Conservation (phyloP, 2,113 vertebrate species). For the Ceuthmochares aereus region DNA sequence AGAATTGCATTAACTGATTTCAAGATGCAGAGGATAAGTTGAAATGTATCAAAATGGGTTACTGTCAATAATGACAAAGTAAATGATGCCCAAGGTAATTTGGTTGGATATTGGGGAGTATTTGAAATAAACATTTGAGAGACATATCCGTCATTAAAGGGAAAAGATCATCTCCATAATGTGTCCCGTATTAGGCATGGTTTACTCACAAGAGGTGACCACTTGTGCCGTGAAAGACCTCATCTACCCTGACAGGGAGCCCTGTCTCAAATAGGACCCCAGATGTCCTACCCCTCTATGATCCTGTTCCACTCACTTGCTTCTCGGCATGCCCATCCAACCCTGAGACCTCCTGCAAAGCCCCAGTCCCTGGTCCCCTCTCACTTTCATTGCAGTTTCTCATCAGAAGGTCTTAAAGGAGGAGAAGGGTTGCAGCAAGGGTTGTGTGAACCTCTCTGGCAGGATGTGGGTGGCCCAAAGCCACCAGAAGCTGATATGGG, state of each 20-base stretch:
- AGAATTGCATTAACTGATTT: not conserved
- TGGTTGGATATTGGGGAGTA: not conserved
- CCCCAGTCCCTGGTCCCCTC: not conserved
- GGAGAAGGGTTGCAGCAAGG: not conserved
- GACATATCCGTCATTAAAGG: not conserved
- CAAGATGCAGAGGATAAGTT: not conserved
- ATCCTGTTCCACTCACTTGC: not conserved
- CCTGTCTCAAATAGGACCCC: not conserved
- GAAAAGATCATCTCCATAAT: not conserved
- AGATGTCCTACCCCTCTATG: not conserved
- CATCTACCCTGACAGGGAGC: not conserved
- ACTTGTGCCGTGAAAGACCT: not conserved
- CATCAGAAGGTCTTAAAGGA: not conserved
- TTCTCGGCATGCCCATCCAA: accelerated
- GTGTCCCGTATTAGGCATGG: accelerated
- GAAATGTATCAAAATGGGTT: not conserved
- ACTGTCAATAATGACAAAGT: not conserved
- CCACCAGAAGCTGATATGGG: not conserved
- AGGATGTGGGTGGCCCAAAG: constrained; percentile 5
- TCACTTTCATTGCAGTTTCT: not conserved
- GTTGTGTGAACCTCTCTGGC: not conserved
- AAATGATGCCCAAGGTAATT: not conserved
- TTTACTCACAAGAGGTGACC: not conserved
- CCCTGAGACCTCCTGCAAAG: not conserved
- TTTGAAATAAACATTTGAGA: not conserved